phyloP scores from a whole-genome alignment of 1,140 invertebrate species.

The Calliopsis andreniformis region DNA sequence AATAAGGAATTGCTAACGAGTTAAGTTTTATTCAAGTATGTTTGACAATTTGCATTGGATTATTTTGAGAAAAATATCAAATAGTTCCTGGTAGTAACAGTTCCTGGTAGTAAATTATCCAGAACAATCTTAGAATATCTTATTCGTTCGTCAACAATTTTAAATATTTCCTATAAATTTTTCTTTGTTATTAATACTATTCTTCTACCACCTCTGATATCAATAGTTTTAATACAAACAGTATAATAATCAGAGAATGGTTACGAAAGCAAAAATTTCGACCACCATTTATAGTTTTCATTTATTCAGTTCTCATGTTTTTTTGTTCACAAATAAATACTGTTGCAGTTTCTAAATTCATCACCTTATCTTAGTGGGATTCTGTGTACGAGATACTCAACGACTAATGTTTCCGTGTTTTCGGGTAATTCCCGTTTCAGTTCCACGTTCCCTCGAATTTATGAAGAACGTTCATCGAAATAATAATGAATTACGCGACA shows the following conservation, averaged over 20 bases:
- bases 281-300: slow-evolving; percentile 14
- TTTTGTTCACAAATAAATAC: slow-evolving; percentile 14
- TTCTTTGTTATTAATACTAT: too few species aligned
- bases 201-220: too few species aligned
- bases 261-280: neutral
- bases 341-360: slow-evolving; percentile 15
- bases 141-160: too few species aligned
- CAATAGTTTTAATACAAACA: too few species aligned
- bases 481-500: slow-evolving; percentile 29
- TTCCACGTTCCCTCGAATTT: slow-evolving; percentile 23
- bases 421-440: slow-evolving; percentile 8
- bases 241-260: neutral
- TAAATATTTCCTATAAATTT: too few species aligned
- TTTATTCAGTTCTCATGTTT: neutral
- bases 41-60: neutral
- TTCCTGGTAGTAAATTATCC: too few species aligned
- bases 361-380: neutral
- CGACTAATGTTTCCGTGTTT: neutral
- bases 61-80: too few species aligned
- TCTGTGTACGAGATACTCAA: neutral
- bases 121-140: too few species aligned
- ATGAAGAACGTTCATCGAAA: slow-evolving; percentile 32
- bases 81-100: too few species aligned
- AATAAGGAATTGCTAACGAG: neutral
- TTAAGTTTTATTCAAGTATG: neutral